phyloP scores from a whole-genome alignment of 2,888 invertebrate species.

The Lochmaea capreae region DNA sequence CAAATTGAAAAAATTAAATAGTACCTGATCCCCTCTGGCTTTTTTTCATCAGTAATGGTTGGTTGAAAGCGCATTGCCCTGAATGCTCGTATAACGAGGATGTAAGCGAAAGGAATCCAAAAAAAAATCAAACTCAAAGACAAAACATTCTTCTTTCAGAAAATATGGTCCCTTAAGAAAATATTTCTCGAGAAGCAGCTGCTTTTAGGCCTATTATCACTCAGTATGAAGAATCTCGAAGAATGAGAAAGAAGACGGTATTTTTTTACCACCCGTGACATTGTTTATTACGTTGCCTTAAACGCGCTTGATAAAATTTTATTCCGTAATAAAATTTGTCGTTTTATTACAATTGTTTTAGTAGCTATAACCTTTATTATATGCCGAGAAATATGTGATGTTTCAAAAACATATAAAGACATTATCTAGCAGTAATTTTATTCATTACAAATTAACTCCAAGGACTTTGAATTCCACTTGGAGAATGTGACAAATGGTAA shows the following conservation, averaged over 20 bases:
- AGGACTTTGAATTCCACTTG: not conserved
- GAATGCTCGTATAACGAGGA: too few species aligned
- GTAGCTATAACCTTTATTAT: conserved; percentile 47
- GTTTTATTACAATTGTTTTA: conserved; percentile 55
- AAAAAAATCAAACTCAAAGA: conserved; percentile 2
- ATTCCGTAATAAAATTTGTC: conserved; percentile 59
- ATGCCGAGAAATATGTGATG: conserved; percentile 44
- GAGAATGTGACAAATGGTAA: too few species aligned
- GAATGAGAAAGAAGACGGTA: conserved; percentile 31
- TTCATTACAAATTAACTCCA: conserved; percentile 36
- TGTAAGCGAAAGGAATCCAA: conserved; percentile 2
- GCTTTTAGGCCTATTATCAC: conserved; percentile 50
- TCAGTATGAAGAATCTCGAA: conserved; percentile 48
- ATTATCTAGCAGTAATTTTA: conserved; percentile 35
- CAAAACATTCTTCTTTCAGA: conserved; percentile 6
- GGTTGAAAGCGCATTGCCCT: too few species aligned
- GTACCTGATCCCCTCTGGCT: too few species aligned
- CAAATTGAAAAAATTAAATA: too few species aligned
- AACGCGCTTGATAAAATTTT: conserved; percentile 58
- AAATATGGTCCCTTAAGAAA: conserved; percentile 27
- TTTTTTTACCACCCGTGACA: conserved; percentile 57
- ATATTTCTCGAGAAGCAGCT: conserved; percentile 36
- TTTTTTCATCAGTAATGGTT: too few species aligned
- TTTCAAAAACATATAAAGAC: conserved; percentile 43
- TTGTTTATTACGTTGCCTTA: conserved; percentile 57